Conservation (phyloP, 1,140 invertebrate species). For the Nephila pilipes region DNA sequence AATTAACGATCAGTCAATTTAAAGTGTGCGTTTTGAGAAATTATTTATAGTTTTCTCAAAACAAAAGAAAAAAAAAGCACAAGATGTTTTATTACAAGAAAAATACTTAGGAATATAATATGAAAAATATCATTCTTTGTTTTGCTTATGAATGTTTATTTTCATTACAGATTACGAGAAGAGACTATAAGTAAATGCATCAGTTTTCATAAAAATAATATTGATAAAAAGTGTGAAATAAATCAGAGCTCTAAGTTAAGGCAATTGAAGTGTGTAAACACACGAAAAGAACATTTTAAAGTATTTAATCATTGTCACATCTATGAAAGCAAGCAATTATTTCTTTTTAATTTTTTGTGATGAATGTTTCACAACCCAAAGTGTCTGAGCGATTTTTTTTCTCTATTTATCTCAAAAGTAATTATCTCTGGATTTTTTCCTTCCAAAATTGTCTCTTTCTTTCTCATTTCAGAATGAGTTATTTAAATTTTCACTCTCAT, state of each 20-base stretch:
- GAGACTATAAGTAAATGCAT: too few relatives aligned
- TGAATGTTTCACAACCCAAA: not conserved
- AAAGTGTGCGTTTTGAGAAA: too few relatives aligned
- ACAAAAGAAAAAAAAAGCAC: too few relatives aligned
- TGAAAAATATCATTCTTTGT: too few relatives aligned
- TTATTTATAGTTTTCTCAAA: too few relatives aligned
- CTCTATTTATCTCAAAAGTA: conserved; percentile 6
- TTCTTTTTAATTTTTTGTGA: not conserved
- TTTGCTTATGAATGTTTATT: too few relatives aligned
- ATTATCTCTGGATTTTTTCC: not conserved
- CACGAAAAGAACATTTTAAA: too few relatives aligned
- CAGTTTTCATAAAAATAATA: too few relatives aligned
- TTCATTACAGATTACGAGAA: too few relatives aligned
- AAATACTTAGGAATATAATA: too few relatives aligned
- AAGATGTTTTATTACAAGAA: too few relatives aligned
- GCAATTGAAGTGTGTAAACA: not conserved
- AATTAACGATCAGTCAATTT: too few relatives aligned
- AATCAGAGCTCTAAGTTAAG: not conserved
- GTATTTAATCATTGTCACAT: conserved; percentile 16
- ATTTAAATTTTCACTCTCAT: conserved; percentile 1
- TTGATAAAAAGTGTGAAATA: not conserved
- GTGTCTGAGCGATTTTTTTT: not conserved
- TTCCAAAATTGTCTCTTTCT: not conserved
- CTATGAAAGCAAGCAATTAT: not conserved
- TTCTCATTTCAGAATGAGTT: not conserved